Base-by-base conservation (phyloP, 1,140 invertebrate species). In the Adelges cooleyi region DNA sequence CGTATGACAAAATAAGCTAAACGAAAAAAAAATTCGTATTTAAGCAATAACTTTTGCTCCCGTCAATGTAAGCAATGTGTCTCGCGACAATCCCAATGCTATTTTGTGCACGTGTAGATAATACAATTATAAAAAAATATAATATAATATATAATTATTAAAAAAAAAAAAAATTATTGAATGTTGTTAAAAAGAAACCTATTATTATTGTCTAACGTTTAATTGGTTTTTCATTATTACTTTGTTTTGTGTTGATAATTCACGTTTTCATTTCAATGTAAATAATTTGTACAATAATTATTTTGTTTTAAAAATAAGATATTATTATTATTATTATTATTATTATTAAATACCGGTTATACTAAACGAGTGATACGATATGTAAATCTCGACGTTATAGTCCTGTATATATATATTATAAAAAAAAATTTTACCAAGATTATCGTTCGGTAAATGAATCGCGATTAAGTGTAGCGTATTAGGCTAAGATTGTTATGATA, bases 21-120 rank as follows among this genome's bases (percentile, higher is more conserved):
- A 6, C 11, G 11, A 48, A 62, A 46, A 62, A 62, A 17, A 46
- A 46, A 46, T 25, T 62, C 40, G 27, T 62, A 62, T 62, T 48
- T 29, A 62, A 62, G 56, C 56, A 62, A 62, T 62, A 62, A 33
- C 11, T 29, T 15, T 62, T 62, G 56, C 38, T 62, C 42, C n/a
- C 33, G 25, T 62, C 42, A 46, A 62, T 62, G 40, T 62, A 62
- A 62, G 56, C 56, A 62, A 62, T 62, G 56, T 62, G 40, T 46
- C 20, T 29, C n/a, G 40, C 25, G 56, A 62, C 56, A 62, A 62
- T 62, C 56, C 23, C 25, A 48, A 46, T 62, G 56, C 40, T 62
- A 20, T 62, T 62, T 62, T 20, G 56, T 62, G 56, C 56, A 62
- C 56, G 11, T 6, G 5, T 33, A 6, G 11, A 6, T 6, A 33